Evolutionary conservation across 2,797 vertebrate species (phyloP).

Genomic region (Falco naumanni): DNA sequence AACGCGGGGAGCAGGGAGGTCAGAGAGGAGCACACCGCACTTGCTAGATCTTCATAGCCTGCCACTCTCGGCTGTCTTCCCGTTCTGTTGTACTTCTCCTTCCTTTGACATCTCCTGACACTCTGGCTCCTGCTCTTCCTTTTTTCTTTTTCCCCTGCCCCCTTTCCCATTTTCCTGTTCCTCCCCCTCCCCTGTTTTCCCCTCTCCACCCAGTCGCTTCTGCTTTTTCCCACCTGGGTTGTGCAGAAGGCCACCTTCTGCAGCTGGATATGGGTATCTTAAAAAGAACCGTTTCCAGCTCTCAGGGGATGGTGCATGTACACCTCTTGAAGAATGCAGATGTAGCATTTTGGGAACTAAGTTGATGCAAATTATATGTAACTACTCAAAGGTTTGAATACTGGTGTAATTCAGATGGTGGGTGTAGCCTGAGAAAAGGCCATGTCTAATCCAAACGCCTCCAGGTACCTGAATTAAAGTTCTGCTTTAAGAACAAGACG

Average conservation of each 20-base stretch:
- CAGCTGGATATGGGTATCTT: neutral
- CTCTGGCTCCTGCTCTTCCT: neutral
- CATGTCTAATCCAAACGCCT: neutral
- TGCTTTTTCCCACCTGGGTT: neutral
- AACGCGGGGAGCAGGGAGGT: no score
- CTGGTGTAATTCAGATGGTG: neutral
- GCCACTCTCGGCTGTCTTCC: neutral
- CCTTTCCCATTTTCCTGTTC: no score
- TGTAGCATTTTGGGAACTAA: neutral
- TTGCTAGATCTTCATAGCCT: neutral
- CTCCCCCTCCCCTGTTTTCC: neutral
- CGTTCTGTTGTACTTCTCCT: neutral
- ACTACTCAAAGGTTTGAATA: neutral
- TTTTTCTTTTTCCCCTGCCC: no score
- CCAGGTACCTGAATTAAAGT: neutral
- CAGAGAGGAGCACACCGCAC: neutral
- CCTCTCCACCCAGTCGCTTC: neutral
- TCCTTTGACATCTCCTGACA: neutral
- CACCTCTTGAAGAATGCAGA: neutral
- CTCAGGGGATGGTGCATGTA: neutral
- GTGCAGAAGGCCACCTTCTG: neutral
- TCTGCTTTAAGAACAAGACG: neutral
- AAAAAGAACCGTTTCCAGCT: neutral
- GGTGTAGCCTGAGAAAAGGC: slow-evolving; percentile 20
- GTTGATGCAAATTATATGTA: neutral